A percentile compares a stretch with the other conserved stretches of the same genome.
Evolutionary conservation across 2,113 vertebrate genomes (phyloP).

Genomic region (Neotragus pygmaeus): DNA sequence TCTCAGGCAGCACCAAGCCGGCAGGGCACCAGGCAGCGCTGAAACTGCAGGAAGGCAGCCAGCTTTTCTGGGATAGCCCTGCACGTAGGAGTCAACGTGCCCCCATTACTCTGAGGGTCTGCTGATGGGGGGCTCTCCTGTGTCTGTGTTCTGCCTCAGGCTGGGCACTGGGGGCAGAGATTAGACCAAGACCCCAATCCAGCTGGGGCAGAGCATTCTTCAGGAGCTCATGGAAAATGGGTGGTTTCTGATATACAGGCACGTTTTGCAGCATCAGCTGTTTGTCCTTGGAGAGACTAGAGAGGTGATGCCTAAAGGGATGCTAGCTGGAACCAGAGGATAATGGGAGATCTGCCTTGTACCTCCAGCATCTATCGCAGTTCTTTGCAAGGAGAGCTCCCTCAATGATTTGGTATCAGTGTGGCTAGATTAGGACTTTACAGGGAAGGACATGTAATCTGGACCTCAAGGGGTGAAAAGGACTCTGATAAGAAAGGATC

Average conservation of each 20-base stretch:
- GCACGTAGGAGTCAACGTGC: rapidly evolving
- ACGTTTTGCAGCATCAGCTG: neutral
- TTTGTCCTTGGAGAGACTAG: neutral
- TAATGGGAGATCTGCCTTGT: neutral
- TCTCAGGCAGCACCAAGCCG: neutral
- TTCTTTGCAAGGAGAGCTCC: neutral
- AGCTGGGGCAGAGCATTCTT: neutral
- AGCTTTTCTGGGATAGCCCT: neutral
- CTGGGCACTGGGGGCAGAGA: rapidly evolving
- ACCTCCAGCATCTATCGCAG: rapidly evolving
- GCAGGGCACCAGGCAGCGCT: neutral
- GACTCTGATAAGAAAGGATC: neutral
- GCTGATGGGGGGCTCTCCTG: neutral
- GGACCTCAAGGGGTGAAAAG: neutral
- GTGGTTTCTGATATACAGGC: neutral
- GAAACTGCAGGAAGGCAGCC: neutral
- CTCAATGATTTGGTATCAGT: neutral
- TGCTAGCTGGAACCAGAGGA: neutral
- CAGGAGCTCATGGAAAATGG: neutral
- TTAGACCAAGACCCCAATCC: rapidly evolving
- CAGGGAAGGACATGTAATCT: neutral
- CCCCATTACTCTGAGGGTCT: neutral
- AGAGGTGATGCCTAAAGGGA: rapidly evolving
- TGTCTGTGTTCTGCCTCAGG: neutral
- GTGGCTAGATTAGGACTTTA: neutral